A percentile compares a stretch with the other conserved stretches of the same genome.
phyloP scores from a whole-genome alignment of 2,888 invertebrate genomes.

The Eretmocerus hayati region DNA sequence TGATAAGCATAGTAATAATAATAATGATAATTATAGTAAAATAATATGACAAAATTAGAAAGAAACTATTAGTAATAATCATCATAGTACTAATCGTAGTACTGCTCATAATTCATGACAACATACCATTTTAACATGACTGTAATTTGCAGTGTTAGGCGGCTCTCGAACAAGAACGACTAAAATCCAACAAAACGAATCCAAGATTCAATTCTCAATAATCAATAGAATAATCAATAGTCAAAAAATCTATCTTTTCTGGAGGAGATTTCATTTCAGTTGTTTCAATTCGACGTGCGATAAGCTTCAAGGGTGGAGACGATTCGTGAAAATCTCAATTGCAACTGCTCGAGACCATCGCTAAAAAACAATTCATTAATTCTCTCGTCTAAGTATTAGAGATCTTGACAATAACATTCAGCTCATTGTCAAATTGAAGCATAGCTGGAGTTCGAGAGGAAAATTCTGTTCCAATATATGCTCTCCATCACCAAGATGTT shows the following conservation, averaged over 20 bases:
- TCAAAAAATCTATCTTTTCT: conserved; percentile 15
- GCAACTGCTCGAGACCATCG: conserved; percentile 21
- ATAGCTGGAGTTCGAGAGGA: conserved; percentile 21
- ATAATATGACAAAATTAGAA: no score
- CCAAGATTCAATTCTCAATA: not conserved
- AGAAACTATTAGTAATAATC: conserved; percentile 31
- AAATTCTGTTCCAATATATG: conserved; percentile 10
- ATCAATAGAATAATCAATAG: conserved; percentile 11
- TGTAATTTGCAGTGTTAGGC: conserved; percentile 30
- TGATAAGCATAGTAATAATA: conserved; percentile 31
- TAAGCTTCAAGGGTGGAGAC: no score
- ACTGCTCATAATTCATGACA: conserved; percentile 32
- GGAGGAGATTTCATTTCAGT: conserved; percentile 10
- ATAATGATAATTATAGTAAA: no score
- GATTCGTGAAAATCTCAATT: conserved; percentile 23
- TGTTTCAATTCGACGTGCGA: conserved; percentile 10
- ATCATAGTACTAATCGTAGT: conserved; percentile 28
- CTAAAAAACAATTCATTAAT: conserved; percentile 8
- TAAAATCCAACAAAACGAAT: conserved; percentile 13
- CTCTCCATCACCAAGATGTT: conserved; percentile 16
- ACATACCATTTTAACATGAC: conserved; percentile 25
- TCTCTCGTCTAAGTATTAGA: conserved; percentile 19
- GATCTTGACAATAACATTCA: conserved; percentile 27
- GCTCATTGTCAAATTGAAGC: conserved; percentile 23
- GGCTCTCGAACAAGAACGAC: conserved; percentile 21